phyloP scores from a whole-genome alignment of 53 echinoderm and acorn worm species.

The Henricia sp. region DNA sequence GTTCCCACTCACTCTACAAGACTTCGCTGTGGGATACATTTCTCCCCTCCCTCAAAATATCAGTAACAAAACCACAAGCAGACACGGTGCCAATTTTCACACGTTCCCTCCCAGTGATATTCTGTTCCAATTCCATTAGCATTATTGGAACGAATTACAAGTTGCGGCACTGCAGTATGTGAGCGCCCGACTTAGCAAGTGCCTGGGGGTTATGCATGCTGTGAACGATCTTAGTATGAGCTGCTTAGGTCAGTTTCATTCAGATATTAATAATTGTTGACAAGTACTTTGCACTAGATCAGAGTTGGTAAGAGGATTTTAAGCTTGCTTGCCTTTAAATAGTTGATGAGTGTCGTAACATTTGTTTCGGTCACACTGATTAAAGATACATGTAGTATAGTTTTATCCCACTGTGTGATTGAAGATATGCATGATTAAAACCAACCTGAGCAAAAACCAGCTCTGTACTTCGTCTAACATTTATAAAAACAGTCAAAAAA shows the following conservation, averaged over 20 bases:
- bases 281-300: background rate
- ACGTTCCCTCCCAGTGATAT: background rate
- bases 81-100: background rate
- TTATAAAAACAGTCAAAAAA: too few species aligned
- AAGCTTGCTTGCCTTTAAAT: background rate
- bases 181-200: background rate
- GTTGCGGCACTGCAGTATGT: background rate
- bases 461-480: too few species aligned
- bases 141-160: background rate
- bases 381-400: background rate
- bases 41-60: too few species aligned
- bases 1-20: too few species aligned
- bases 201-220: slow-evolving; percentile 16
- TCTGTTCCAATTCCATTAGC: background rate
- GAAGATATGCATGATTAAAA: too few species aligned
- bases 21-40: too few species aligned
- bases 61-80: too few species aligned
- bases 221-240: background rate
- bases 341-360: background rate
- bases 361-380: background rate
- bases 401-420: too few species aligned
- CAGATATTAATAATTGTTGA: slow-evolving; percentile 18
- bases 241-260: background rate
- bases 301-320: background rate
- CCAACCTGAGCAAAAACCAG: too few species aligned